Conservation (phyloP, 2,888 invertebrate genomes). For the Crossocerus cetratus region DNA sequence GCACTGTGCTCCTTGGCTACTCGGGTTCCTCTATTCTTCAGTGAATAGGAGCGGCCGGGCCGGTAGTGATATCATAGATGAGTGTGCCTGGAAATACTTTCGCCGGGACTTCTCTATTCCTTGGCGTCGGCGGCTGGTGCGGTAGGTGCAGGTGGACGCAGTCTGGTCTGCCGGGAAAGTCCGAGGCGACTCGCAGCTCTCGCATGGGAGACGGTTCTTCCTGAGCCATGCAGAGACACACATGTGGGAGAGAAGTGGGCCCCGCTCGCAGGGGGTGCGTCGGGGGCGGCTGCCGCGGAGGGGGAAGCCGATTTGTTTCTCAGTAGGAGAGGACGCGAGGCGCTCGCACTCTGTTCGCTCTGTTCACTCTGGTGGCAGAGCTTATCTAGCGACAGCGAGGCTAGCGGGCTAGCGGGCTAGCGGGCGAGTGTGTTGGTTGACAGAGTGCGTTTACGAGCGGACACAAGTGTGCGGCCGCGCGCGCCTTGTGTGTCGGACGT, state of each 20-base stretch:
- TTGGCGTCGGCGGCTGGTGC: too few relatives aligned
- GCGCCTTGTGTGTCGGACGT: slow-evolving; percentile 50
- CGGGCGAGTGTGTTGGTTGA: slow-evolving; percentile 59
- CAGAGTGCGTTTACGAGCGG: slow-evolving; percentile 61
- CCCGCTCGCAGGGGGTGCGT: background rate
- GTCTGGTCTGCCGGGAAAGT: too few relatives aligned
- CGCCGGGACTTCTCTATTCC: too few relatives aligned
- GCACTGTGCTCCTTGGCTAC: slow-evolving; percentile 38
- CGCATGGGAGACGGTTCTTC: too few relatives aligned
- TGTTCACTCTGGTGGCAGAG: slow-evolving; percentile 50
- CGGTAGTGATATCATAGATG: too few relatives aligned
- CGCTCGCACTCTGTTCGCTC: too few relatives aligned
- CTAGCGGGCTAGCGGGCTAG: too few relatives aligned
- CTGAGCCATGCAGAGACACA: background rate
- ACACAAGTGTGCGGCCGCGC: slow-evolving; percentile 36
- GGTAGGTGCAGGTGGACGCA: too few relatives aligned
- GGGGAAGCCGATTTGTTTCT: slow-evolving; percentile 21
- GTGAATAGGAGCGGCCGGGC: too few relatives aligned
- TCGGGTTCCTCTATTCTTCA: slow-evolving; percentile 6
- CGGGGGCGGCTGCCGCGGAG: too few relatives aligned
- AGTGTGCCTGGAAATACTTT: too few relatives aligned
- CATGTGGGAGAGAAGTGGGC: background rate
- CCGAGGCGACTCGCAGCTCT: too few relatives aligned
- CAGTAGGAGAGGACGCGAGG: slow-evolving; percentile 17
- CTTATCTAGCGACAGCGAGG: slow-evolving; percentile 65